These are phyloP conservation scores for Eubasilissa regina DNA, from an alignment of 1,140 invertebrate species.

Conservation along the genomic window DNA sequence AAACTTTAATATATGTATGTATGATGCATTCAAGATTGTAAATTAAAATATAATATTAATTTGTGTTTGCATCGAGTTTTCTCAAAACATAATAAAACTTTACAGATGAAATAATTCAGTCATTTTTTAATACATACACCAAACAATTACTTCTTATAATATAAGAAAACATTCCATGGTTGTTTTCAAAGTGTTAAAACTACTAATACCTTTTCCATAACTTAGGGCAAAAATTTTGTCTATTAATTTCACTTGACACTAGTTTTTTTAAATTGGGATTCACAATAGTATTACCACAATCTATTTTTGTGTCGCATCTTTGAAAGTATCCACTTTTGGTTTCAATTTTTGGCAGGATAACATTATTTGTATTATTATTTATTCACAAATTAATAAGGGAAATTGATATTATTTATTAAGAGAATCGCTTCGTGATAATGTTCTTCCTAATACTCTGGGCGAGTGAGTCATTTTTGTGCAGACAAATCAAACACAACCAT, in stretches of 20 bases:
- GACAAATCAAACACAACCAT: constrained; percentile 34
- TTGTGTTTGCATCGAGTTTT: constrained; percentile 18
- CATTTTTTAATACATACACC: constrained; percentile 42
- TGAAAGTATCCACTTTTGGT: constrained; percentile 32
- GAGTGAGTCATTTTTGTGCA: constrained; percentile 21
- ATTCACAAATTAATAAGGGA: too few relatives aligned
- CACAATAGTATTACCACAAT: constrained; percentile 21
- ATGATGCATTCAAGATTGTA: constrained; percentile 10
- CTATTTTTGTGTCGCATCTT: constrained; percentile 1
- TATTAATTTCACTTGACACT: constrained; percentile 25
- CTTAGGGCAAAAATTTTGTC: constrained; percentile 11
- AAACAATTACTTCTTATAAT: constrained; percentile 19
- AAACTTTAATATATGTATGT: background rate
- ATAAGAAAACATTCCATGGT: constrained; percentile 29
- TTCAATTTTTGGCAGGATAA: constrained; percentile 44
- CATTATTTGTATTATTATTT: constrained; percentile 1
- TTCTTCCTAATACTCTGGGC: background rate
- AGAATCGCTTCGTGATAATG: background rate
- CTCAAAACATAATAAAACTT: constrained; percentile 20
- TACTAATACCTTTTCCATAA: constrained; percentile 27
- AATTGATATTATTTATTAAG: too few relatives aligned
- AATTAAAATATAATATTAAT: constrained; percentile 21
- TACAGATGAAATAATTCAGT: constrained; percentile 40
- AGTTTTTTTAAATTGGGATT: constrained; percentile 29
- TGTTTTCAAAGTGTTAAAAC: constrained; percentile 7